Base-by-base conservation (phyloP, 1,140 invertebrate species). In the Proctacanthus coquilletti region DNA sequence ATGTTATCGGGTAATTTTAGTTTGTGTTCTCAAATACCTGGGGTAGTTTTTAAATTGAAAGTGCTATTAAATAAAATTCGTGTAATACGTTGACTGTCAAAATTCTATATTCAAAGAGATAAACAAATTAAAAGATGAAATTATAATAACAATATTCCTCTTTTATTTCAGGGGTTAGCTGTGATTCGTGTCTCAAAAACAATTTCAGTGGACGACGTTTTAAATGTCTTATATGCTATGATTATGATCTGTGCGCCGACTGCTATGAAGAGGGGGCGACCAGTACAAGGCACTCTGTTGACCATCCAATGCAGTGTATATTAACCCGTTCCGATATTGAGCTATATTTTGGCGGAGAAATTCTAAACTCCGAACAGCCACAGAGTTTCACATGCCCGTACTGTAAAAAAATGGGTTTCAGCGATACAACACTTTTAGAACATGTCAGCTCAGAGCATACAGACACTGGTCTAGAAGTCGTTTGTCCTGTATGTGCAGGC, bases 261-360 rank as follows among this genome's bases (percentile, higher is more conserved):
- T 98, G 93, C 65, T 96, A 91, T 66, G 92, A 97, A 62, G 78
- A 80, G 53, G 88, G 91, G 52, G 87, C 85, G 33, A 89, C 84
- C 38, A 91, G 85, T 46, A 86, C 88, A 38, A 75, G 88, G 48
- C 93, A 97, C 64, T 81, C 84, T 43, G 80, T 84, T 49, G 87
- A 95, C 65, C 93, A 97, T 71, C 86, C 93, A 41, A 92, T 98
- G 83, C 93, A 98, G 70, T 97, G 92, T 62, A 96, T 98, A 53
- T 74, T 98, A 48, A 95, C 91, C 49, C 76, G 91, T 70, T 79
- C 84, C 67, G 92, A 96, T 71, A 92, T 88, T 73, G 91, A 97
- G 66, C 64, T 95, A 35, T 96, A 88, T 65, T 96, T 93, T 74
- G 87, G 87, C 47, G 91, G 91, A 42, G 91, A 96, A 66, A 76